Conservation (phyloP, 2,888 invertebrate genomes). For the Crepidodera aurea region DNA sequence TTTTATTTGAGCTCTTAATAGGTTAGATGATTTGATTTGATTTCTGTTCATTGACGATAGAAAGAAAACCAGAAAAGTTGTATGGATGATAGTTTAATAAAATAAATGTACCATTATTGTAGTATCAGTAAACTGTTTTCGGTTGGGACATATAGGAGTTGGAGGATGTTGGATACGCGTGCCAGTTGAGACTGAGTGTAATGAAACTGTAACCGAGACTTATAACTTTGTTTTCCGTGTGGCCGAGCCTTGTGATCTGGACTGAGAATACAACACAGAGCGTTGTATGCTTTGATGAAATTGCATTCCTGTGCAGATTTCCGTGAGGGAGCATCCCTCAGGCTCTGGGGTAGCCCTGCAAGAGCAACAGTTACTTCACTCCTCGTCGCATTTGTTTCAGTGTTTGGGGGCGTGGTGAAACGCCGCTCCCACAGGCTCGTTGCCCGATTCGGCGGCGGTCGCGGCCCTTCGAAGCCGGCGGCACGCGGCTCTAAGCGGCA, state of each 20-base stretch:
- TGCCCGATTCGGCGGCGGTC: slow-evolving; percentile 52
- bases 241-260: slow-evolving; percentile 61
- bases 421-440: slow-evolving; percentile 59
- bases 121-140: slow-evolving; percentile 27
- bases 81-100: no score
- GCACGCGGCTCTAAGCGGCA: slow-evolving; percentile 44
- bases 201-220: slow-evolving; percentile 62
- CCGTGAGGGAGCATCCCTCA: slow-evolving; percentile 59
- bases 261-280: slow-evolving; percentile 57
- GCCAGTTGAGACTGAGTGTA: slow-evolving; percentile 53
- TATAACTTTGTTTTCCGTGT: slow-evolving; percentile 63
- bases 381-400: slow-evolving; percentile 60
- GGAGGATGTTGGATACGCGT: slow-evolving; percentile 37
- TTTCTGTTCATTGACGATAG: no score
- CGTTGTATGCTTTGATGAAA: slow-evolving; percentile 62
- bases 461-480: slow-evolving; percentile 45
- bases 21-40: no score
- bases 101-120: no score
- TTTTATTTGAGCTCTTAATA: no score
- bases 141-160: slow-evolving; percentile 20
- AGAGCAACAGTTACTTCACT: slow-evolving; percentile 62
- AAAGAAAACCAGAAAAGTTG: no score
- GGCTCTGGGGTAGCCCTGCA: slow-evolving; percentile 52
- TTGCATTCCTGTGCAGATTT: slow-evolving; percentile 64
- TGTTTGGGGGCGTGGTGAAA: slow-evolving; percentile 59